Evolutionary conservation across 2,797 vertebrate genomes (phyloP), one percentile per base, ranked within the genome.

Genomic region (Artibeus lituratus): DNA sequence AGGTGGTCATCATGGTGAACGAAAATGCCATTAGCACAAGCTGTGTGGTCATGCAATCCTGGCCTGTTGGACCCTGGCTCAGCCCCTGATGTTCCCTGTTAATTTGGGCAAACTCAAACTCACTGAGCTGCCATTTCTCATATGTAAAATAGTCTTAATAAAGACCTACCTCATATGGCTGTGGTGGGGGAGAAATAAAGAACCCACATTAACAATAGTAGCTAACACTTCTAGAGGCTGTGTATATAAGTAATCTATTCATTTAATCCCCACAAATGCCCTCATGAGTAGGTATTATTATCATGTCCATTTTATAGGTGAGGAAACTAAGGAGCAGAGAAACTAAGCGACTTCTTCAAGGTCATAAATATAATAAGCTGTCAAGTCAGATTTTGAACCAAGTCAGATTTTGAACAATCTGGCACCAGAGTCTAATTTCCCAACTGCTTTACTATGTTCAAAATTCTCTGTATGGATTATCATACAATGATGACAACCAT

Each of bases 291-390:
- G 35, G 42, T 55, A 39, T n/a, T 74, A 72, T 73, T 35, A 59
- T 32, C 49, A 82, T 67, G n/a, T 4, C 44, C 32, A 57, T 42
- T 91, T 80, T 70, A 74, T 26, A 97, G 88, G 29, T 57, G 39
- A 94, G 57, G 8, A 97, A 82, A 95, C 10, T 21, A 32, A 94
- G 14, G 44, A 90, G 35, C 32, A 83, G 32, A 94, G 62, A 89
- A 95, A 77, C 18, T 19, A 74, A 82, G 5, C 39, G 47, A 76
- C 8, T 70, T 67, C 72, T 15, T 53, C 37, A 94, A 88, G 19
- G 76, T 92, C 37, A 92, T n/a, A 39, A 2, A 91, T 49, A 57
- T 51, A 76, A 49, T 39, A 76, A 37, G 11, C 3, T 32, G 19
- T 19, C 42, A 88, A 35, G 21, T 8, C 37, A 84, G 87, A 95